A percentile compares a stretch with the other conserved stretches of the same genome.
Conservation (phyloP, 2,113 vertebrate genomes). For the Oplegnathus fasciatus region DNA sequence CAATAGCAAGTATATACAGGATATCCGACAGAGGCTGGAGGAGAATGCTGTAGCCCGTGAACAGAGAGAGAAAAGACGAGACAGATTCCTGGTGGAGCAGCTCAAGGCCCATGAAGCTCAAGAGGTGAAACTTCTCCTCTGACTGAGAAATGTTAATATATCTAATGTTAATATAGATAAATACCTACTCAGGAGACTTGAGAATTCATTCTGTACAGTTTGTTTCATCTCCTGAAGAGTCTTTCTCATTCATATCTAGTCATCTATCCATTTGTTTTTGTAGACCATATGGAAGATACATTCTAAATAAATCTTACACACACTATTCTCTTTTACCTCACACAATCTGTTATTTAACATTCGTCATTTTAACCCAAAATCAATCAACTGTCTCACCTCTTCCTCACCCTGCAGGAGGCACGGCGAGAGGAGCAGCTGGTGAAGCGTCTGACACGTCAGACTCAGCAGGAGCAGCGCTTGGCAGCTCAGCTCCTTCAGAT, state of each 20-base stretch:
- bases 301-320: not conserved
- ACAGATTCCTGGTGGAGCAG: slow-evolving; percentile 88
- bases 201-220: not conserved
- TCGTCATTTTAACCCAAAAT: not conserved
- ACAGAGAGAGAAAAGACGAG: slow-evolving; percentile 88
- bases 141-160: slow-evolving; percentile 1
- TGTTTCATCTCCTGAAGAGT: not conserved
- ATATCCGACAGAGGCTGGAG: slow-evolving; percentile 89
- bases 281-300: not conserved
- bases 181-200: not conserved
- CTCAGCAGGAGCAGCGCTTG: slow-evolving; percentile 91
- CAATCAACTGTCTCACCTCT: slow-evolving; percentile 5
- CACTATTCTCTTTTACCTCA: not conserved
- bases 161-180: not conserved
- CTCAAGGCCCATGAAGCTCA: slow-evolving; percentile 86
- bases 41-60: slow-evolving; percentile 86
- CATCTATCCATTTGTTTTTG: not conserved
- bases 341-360: not conserved
- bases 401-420: slow-evolving; percentile 82
- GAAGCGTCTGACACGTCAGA: slow-evolving; percentile 90
- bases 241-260: not conserved
- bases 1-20: slow-evolving; percentile 89
- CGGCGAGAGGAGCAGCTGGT: slow-evolving; percentile 90
- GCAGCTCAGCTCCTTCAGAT: slow-evolving; percentile 91
- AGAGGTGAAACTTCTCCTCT: slow-evolving; percentile 83